Base-by-base conservation (phyloP, 1,140 invertebrate genomes). In the Geopemphigus sp. region DNA sequence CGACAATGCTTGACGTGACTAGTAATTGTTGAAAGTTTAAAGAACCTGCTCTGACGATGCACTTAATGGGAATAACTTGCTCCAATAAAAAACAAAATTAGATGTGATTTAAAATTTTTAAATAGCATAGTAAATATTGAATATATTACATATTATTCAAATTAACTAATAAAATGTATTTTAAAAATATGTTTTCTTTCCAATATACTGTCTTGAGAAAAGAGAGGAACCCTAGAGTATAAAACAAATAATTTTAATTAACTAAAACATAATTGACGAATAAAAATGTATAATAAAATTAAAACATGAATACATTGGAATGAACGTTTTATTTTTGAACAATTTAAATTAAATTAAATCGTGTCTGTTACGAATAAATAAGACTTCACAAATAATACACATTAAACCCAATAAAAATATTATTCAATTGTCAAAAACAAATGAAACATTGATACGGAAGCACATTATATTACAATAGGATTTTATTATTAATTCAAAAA, bases 301-400 rank as follows among this genome's bases (percentile, higher is more conserved):
- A 57, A 57, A 74, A 74, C 26, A 57, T 70, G 50, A 39, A 57
- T 74, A 74, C 29, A 74, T 57, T 74, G 72, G 72, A 74, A 74
- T 74, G 53, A 74, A 56, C 11, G 3, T 57, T 74, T 74, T 59
- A 59, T 74, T 59, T 59, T 59, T 39, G 54, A 74, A 45, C 29
- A 72, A 0, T 15, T 39, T 39, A 11, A 53, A 70, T 53, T 12
- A 54, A 53, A 70, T 53, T 32, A 32, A 39, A 29, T 63, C 32
- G 26, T 10, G 22, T 50, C 15, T 26, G 26, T 22, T 17, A 47
- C 39, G 14, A 68, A 53, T 24, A 70, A 53, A 70, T 29, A 39
- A 68, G n/a, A 14, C 6, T 4, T 68, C 68, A 70, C 45, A 70
- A 70, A 70, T 70, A 70, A 53, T 70, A 68, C 24, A 68, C 39